Evolutionary conservation across 2,797 vertebrate species (phyloP), one percentile per base, ranked within the genome.

Genomic region (Bovichtus variegatus): DNA sequence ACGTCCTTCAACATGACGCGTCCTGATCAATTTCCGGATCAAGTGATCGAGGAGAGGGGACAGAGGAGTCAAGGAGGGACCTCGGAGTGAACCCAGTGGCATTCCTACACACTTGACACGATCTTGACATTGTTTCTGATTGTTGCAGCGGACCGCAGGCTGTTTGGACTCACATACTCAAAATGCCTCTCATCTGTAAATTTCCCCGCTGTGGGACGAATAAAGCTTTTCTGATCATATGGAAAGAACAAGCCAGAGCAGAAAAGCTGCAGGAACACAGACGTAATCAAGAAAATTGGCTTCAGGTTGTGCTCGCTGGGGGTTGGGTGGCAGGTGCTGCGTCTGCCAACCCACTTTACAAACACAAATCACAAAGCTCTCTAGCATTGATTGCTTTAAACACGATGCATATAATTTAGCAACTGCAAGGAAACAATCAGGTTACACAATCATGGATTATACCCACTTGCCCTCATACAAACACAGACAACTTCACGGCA

Each of bases 271-370:
- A 36, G 60, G 27, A 71, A 68, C 55, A 75, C 41, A 71, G 29
- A 62, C 69, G 65, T 46, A 78, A 79, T 81, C 38, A 71, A 59
- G 62, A 16, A 72, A 79, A 85, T 68, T 59, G 44, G 67, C 68
- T 82, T 81, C 11, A 63, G 76, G 64, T 66, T 72, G 71, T 54
- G 23, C 41, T 70, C 43, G 71, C 27, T 53, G 27, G 9, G 36
- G 51, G 65, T 23, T 11, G 4, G 38, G 12, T 55, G 13, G 47
- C 34, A 62, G 46, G 3, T 21, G 23, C 36, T 43, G 47, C 23
- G 67, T 74, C 27, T 34, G 38, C 40, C 40, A 15, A 10, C 13
- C 25, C 21, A 60, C 57, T 27, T 54, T 9, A 38, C 40, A 67
- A 7, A 80, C 38, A 40, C 15, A 49, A 62, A 67, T 59, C 61